These are phyloP conservation scores for Drosophila murphyi DNA, from an alignment of 1,140 invertebrate genomes.

Conservation along the genomic window DNA sequence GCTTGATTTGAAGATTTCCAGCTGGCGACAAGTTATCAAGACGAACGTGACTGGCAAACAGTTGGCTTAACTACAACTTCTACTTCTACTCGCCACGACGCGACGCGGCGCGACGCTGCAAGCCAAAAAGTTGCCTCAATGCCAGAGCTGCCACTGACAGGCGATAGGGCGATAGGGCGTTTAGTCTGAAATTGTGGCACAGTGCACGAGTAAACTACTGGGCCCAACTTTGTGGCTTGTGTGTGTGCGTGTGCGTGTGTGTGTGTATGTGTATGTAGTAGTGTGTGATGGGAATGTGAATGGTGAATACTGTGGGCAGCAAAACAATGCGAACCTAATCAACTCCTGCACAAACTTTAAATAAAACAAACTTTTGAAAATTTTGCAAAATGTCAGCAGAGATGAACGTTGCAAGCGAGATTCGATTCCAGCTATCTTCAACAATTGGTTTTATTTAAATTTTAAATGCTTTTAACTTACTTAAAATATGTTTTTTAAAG, in stretches of 20 bases:
- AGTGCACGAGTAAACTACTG: conserved; percentile 7
- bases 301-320: conserved; percentile 20
- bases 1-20: conserved; percentile 74
- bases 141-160: conserved; percentile 25
- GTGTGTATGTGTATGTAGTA: background rate
- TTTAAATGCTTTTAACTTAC: background rate
- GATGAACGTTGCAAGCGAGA: background rate
- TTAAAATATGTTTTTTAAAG: background rate
- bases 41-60: conserved; percentile 80
- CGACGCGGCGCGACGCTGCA: background rate
- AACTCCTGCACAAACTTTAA: conserved; percentile 27
- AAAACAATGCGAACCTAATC: conserved; percentile 19
- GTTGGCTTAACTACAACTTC: conserved; percentile 67
- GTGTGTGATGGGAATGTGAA: conserved; percentile 7
- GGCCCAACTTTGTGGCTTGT: conserved; percentile 30
- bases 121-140: conserved; percentile 5
- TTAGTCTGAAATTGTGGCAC: conserved; percentile 38
- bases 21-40: conserved; percentile 82
- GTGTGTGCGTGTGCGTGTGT: background rate
- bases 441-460: background rate
- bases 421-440: background rate
- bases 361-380: background rate
- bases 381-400: background rate
- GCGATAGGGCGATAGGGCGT: conserved; percentile 37
- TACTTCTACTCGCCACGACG: background rate